Conservation (phyloP, 2,888 invertebrate genomes). For the Oscheius sp. region DNA sequence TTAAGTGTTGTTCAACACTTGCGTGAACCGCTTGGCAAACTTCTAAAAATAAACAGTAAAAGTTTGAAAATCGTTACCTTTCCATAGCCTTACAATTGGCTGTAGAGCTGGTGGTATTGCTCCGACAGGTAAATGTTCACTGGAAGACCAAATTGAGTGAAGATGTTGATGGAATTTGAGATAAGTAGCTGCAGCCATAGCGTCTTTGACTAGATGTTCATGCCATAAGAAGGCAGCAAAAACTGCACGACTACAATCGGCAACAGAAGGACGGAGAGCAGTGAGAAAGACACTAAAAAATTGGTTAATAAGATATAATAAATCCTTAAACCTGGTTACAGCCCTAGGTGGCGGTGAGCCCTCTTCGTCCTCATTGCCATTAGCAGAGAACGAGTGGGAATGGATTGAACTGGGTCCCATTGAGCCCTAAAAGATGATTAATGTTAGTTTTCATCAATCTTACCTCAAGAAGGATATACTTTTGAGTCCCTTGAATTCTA, state of each 20-base stretch:
- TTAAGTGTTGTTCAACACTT: constrained; percentile 76
- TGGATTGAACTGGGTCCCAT: constrained; percentile 37
- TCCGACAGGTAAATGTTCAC: constrained; percentile 30
- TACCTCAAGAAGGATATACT: constrained; percentile 53
- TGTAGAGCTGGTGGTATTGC: constrained; percentile 54
- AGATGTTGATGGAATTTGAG: constrained; percentile 80
- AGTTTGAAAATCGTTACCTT: constrained; percentile 73
- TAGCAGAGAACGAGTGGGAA: constrained; percentile 48
- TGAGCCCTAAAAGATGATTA: constrained; percentile 28
- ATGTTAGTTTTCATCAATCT: background rate
- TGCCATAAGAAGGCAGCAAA: constrained; percentile 97
- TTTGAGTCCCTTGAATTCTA: constrained; percentile 44
- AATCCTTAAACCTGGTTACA: background rate
- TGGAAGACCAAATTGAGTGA: constrained; percentile 35
- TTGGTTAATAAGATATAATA: background rate
- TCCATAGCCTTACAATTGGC: constrained; percentile 77
- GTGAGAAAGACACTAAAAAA: constrained; percentile 8
- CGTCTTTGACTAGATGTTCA: constrained; percentile 94
- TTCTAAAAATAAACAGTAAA: constrained; percentile 74
- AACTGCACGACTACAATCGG: constrained; percentile 78
- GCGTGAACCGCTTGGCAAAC: constrained; percentile 76
- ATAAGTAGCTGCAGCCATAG: constrained; percentile 96
- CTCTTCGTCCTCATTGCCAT: constrained; percentile 58
- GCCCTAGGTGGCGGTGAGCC: constrained; percentile 23
- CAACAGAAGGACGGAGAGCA: constrained; percentile 58